phyloP scores from a whole-genome alignment of 2,113 vertebrate genomes.

The Catharus minimus region DNA sequence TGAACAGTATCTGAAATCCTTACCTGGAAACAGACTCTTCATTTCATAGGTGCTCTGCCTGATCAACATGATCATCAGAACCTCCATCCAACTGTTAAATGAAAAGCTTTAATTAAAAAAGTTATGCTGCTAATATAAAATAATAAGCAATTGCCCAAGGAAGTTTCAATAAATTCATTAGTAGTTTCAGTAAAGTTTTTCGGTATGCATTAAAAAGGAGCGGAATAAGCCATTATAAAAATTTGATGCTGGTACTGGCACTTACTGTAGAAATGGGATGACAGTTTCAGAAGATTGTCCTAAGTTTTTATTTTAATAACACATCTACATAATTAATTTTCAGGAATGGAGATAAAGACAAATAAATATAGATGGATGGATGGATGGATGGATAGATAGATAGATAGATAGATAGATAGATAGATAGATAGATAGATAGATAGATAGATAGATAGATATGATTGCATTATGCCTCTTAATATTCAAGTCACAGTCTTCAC shows the following conservation, averaged over 20 bases:
- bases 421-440: not conserved
- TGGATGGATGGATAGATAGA: too few species aligned
- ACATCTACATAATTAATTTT: not conserved
- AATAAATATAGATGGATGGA: too few species aligned
- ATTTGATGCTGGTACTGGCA: not conserved
- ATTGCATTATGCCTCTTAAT: rapidly evolving
- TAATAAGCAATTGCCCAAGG: not conserved
- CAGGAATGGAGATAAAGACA: not conserved
- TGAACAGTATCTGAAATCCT: not conserved
- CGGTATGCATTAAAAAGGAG: not conserved
- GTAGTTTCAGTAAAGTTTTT: not conserved
- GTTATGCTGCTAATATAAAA: not conserved
- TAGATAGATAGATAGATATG: too few species aligned
- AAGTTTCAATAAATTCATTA: not conserved
- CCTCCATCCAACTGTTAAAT: not conserved
- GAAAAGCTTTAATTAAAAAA: not conserved
- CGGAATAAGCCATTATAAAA: not conserved
- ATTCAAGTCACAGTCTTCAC: not conserved
- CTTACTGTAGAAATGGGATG: not conserved
- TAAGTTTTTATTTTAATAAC: not conserved
- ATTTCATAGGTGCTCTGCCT: rapidly evolving
- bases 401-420: not conserved
- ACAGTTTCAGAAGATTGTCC: not conserved
- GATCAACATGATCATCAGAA: not conserved
- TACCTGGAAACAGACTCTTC: rapidly evolving